Conservation (phyloP, 1,140 invertebrate genomes). For the Saccostrea cuccullata region DNA sequence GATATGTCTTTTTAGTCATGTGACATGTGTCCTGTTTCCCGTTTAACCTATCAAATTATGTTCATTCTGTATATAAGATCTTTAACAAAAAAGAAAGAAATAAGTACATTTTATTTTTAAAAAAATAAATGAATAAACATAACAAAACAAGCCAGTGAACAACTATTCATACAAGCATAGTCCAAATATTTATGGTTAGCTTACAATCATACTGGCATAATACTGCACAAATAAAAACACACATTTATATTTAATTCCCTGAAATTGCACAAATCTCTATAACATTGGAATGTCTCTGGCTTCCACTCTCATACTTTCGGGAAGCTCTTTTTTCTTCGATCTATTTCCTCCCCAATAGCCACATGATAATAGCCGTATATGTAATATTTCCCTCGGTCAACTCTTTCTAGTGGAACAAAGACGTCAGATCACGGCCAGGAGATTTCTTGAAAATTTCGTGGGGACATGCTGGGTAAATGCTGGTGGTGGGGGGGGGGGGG, state of each 20-base stretch:
- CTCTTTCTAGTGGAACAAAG: no score
- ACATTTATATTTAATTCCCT: not conserved
- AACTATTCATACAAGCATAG: no score
- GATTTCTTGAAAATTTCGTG: slow-evolving; percentile 66
- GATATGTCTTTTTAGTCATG: no score
- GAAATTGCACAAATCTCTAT: not conserved
- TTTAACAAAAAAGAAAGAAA: no score
- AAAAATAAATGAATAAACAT: no score
- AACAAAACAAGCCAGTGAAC: no score
- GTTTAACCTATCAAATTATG: no score
- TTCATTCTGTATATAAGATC: no score
- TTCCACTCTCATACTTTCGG: slow-evolving; percentile 46
- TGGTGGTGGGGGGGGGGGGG: slow-evolving; percentile 65
- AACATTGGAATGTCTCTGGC: slow-evolving; percentile 56
- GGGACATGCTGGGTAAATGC: slow-evolving; percentile 71
- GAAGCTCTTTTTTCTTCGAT: slow-evolving; percentile 62
- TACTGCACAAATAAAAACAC: not conserved
- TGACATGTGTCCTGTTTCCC: no score
- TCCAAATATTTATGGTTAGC: no score
- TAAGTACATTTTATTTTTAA: no score
- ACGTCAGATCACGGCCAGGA: slow-evolving; percentile 70
- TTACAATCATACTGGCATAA: not conserved
- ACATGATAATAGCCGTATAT: slow-evolving; percentile 70
- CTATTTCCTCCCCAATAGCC: slow-evolving; percentile 63
- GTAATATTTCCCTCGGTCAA: slow-evolving; percentile 64